phyloP scores from a whole-genome alignment of 2,113 vertebrate genomes.

The Garra rufa region DNA sequence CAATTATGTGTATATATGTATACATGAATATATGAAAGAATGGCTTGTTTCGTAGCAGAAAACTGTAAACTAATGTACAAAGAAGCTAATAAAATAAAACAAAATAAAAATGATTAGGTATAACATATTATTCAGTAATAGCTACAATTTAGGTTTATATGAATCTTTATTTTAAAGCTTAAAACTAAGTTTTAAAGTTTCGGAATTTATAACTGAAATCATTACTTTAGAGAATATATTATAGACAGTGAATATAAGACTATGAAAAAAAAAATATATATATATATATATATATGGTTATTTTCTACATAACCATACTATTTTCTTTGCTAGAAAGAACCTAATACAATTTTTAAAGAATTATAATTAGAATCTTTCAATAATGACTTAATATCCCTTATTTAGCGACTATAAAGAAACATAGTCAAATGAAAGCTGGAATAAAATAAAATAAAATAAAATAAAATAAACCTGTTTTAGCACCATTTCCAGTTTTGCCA shows the following conservation, averaged over 20 bases:
- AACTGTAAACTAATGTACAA: too few species aligned
- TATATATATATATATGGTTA: background rate
- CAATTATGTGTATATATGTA: too few species aligned
- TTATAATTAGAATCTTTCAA: background rate
- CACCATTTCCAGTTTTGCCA: background rate
- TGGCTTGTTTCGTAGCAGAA: too few species aligned
- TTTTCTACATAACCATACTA: background rate
- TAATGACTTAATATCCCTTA: too few species aligned
- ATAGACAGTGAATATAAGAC: background rate
- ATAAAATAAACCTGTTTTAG: too few species aligned
- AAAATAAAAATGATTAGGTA: background rate
- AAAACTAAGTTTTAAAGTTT: background rate
- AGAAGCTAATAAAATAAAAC: too few species aligned
- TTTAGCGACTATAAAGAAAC: too few species aligned
- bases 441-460: too few species aligned
- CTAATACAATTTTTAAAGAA: background rate
- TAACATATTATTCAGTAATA: background rate
- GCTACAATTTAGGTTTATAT: background rate
- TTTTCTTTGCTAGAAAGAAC: background rate
- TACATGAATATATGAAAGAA: too few species aligned
- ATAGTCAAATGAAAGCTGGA: too few species aligned
- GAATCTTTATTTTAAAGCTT: background rate
- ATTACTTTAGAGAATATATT: background rate
- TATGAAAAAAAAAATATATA: too few species aligned
- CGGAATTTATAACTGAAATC: background rate